Evolutionary conservation across 2,888 invertebrate genomes (phyloP).

Genomic region (Neoascia interrupta): DNA sequence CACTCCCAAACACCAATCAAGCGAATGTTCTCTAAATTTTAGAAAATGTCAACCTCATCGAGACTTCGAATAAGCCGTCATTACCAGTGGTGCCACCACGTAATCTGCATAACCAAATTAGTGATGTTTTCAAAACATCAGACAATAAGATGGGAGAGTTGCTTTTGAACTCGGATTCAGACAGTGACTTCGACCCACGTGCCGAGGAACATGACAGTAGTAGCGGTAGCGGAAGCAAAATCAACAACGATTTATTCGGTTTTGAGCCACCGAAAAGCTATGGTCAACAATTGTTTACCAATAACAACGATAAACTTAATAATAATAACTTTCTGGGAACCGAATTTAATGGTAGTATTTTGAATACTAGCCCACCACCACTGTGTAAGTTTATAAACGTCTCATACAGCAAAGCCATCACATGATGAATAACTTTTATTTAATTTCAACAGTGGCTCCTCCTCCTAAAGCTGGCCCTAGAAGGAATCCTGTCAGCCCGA

Average conservation of each 20-base stretch:
- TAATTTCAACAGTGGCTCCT: conserved; percentile 88
- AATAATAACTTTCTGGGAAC: conserved; percentile 74
- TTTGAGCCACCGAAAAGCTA: conserved; percentile 79
- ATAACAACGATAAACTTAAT: conserved; percentile 77
- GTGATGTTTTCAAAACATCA: conserved; percentile 81
- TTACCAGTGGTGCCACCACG: conserved; percentile 80
- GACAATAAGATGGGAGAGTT: conserved; percentile 89
- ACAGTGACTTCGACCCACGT: conserved; percentile 93
- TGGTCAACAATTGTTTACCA: conserved; percentile 80
- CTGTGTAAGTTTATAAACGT: conserved; percentile 83
- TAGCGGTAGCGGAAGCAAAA: conserved; percentile 75
- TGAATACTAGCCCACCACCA: conserved; percentile 82
- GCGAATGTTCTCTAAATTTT: not conserved
- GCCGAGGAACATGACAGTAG: conserved; percentile 84
- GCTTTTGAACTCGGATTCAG: conserved; percentile 88
- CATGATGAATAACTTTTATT: too few relatives aligned
- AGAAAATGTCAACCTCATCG: conserved; percentile 78
- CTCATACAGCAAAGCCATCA: too few relatives aligned
- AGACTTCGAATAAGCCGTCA: conserved; percentile 76
- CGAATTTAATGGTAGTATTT: conserved; percentile 75
- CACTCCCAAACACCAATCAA: not conserved
- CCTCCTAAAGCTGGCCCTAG: conserved; percentile 88
- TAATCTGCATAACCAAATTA: conserved; percentile 81
- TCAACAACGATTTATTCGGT: conserved; percentile 78
- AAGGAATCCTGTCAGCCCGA: conserved; percentile 74